Evolutionary conservation across 2,888 invertebrate genomes (phyloP).

Genomic region (Spatulosminthurus flaviceps): DNA sequence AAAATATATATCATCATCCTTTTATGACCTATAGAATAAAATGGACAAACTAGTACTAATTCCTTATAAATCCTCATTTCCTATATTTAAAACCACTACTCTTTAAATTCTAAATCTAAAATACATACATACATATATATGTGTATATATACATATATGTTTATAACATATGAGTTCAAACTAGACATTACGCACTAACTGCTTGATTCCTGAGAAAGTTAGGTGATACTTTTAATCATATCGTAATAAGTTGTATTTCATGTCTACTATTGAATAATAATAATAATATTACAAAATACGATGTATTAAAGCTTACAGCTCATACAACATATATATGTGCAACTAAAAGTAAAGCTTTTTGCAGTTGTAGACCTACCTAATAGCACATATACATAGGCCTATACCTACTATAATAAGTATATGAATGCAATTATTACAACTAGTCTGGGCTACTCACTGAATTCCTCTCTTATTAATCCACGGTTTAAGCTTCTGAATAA

Average conservation of each 20-base stretch:
- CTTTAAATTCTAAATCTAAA: not conserved
- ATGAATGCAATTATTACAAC: too few species aligned
- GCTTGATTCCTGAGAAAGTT: slow-evolving; percentile 44
- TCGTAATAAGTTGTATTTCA: not conserved
- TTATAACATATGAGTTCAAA: slow-evolving; percentile 16
- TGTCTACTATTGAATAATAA: not conserved
- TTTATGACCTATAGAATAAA: too few species aligned
- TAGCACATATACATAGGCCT: too few species aligned
- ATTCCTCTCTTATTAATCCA: too few species aligned
- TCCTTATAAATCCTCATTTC: too few species aligned
- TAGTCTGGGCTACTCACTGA: too few species aligned
- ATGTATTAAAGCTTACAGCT: too few species aligned
- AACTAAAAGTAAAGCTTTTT: not conserved
- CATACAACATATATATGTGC: not conserved
- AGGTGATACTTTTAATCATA: slow-evolving; percentile 33
- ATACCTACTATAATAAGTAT: too few species aligned
- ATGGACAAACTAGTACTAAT: too few species aligned
- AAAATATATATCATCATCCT: too few species aligned
- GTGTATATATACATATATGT: not conserved
- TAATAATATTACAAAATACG: not conserved
- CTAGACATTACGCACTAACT: slow-evolving; percentile 40
- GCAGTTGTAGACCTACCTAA: not conserved
- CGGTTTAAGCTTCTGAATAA: too few species aligned
- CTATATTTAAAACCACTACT: too few species aligned
- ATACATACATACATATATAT: not conserved